These are phyloP conservation scores for Oncorhynchus kisutch DNA, from an alignment of 2,113 vertebrate genomes.

Conservation along the genomic window DNA sequence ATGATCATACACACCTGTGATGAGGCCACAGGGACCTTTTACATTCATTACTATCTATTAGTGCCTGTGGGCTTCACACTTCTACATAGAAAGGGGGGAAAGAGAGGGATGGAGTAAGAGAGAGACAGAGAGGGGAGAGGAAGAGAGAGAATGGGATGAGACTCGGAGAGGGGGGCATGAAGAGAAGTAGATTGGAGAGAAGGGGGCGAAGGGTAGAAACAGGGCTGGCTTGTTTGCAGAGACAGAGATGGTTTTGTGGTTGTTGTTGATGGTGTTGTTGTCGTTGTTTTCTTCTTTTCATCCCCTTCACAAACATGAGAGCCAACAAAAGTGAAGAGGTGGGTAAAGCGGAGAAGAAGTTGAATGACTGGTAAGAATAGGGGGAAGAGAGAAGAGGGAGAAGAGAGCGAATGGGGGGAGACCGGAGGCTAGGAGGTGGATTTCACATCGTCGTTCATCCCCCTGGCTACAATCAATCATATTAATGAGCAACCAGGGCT, in stretches of 20 bases:
- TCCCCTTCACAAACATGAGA: neutral
- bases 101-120: neutral
- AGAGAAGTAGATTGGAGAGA: neutral
- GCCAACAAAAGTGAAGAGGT: neutral
- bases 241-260: neutral
- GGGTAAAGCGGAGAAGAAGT: neutral
- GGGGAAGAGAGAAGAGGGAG: constrained; percentile 7
- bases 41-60: no score
- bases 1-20: no score
- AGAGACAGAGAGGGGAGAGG: neutral
- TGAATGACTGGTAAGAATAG: neutral
- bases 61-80: neutral
- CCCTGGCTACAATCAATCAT: constrained; percentile 51
- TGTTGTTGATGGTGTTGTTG: no score
- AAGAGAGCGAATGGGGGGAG: neutral
- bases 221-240: neutral
- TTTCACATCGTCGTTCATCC: constrained; percentile 32
- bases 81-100: neutral
- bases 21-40: no score
- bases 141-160: neutral
- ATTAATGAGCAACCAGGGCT: constrained; percentile 37
- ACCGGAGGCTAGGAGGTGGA: constrained; percentile 24
- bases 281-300: no score
- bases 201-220: neutral
- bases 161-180: no score